Evolutionary conservation across 2,888 invertebrate genomes (phyloP).

Genomic region (Eustalomyia histrio): DNA sequence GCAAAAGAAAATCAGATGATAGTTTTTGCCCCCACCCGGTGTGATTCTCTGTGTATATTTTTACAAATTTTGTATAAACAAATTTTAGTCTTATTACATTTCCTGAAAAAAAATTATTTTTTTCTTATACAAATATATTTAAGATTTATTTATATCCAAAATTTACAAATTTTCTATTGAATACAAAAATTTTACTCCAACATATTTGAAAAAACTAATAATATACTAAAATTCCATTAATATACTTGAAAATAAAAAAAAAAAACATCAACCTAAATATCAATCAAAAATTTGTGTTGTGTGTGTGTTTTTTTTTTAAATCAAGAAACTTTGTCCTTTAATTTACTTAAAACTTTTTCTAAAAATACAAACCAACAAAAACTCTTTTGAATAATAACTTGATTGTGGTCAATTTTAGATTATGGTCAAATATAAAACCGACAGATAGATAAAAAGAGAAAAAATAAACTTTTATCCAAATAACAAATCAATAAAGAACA

Average conservation of each 20-base stretch:
- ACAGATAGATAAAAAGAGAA: neutral
- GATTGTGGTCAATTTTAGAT: neutral
- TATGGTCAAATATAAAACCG: neutral
- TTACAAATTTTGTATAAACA: too few relatives aligned
- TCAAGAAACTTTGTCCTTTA: slow-evolving; percentile 17
- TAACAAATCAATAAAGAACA: neutral
- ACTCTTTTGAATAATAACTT: neutral
- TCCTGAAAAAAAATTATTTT: too few relatives aligned
- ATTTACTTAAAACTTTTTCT: neutral
- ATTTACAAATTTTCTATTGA: too few relatives aligned
- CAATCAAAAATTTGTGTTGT: slow-evolving; percentile 24
- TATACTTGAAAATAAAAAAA: neutral
- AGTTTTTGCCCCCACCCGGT: too few relatives aligned
- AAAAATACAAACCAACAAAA: neutral
- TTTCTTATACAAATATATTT: too few relatives aligned
- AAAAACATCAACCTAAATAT: slow-evolving; percentile 2
- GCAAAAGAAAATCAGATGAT: too few relatives aligned
- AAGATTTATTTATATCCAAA: too few relatives aligned
- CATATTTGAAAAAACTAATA: neutral
- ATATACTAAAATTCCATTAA: slow-evolving; percentile 25
- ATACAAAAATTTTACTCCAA: neutral
- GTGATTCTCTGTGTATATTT: too few relatives aligned
- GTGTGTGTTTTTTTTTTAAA: slow-evolving; percentile 12
- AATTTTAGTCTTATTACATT: too few relatives aligned
- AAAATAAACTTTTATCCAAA: neutral